Evolutionary conservation across 1,140 invertebrate genomes (phyloP).

Genomic region (Sesamia nonagrioides): DNA sequence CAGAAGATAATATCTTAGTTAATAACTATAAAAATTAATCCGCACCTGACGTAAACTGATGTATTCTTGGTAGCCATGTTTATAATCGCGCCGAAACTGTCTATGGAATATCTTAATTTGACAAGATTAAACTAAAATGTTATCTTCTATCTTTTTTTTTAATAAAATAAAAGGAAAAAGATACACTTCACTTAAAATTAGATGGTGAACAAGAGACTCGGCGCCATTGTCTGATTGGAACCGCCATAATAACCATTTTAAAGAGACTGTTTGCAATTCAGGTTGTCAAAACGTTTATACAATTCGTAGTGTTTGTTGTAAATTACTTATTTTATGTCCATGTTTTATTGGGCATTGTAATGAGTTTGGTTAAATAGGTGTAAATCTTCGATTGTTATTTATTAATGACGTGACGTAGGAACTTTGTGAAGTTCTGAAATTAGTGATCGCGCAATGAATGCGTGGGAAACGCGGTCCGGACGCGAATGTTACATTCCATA

Average conservation of each 20-base stretch:
- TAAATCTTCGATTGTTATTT: constrained; percentile 17
- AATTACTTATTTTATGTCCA: constrained; percentile 11
- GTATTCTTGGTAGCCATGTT: too few species aligned
- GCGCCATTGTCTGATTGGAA: constrained; percentile 7
- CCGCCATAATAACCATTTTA: background rate
- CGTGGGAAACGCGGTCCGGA: background rate
- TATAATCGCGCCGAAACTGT: too few species aligned
- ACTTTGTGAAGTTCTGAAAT: background rate
- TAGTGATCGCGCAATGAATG: background rate
- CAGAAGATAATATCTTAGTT: too few species aligned
- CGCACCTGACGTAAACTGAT: too few species aligned
- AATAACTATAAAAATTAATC: too few species aligned
- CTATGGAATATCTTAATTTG: too few species aligned
- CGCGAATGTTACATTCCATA: too few species aligned
- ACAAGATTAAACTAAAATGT: too few species aligned
- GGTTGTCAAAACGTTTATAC: background rate
- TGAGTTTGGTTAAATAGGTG: background rate
- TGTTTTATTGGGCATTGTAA: constrained; percentile 8
- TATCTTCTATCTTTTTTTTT: too few species aligned
- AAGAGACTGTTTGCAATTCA: background rate
- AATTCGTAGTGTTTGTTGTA: constrained; percentile 13
- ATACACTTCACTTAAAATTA: too few species aligned
- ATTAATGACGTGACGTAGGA: background rate
- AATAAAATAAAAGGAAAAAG: too few species aligned
- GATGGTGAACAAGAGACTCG: too few species aligned